Percentiles rank a stretch among this genome's conserved stretches.
Conservation (phyloP, 2,888 invertebrate genomes). For the Hydrotaea diabolus region DNA sequence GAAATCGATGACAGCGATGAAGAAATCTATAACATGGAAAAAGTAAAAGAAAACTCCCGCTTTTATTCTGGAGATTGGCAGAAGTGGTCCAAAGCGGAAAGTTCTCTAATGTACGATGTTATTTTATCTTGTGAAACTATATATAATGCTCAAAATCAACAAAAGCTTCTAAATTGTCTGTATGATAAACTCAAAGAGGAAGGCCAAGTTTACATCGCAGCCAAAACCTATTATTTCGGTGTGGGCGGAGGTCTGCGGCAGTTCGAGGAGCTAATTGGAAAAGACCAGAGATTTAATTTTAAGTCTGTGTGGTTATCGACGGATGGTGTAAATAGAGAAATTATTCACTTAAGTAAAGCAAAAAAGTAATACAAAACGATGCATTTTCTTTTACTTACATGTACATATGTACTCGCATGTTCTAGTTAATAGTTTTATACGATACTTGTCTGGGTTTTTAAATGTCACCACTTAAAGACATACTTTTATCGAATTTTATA, state of each 20-base stretch:
- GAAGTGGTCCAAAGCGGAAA: conserved; percentile 82
- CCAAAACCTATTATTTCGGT: conserved; percentile 96
- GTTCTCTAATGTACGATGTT: conserved; percentile 86
- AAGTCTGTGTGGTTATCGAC: conserved; percentile 85
- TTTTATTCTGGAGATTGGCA: conserved; percentile 90
- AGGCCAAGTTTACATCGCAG: conserved; percentile 89
- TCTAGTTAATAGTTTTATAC: too few relatives aligned
- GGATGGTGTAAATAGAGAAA: conserved; percentile 80
- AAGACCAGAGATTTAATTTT: conserved; percentile 82
- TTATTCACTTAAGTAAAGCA: conserved; percentile 73
- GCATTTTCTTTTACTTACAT: too few relatives aligned
- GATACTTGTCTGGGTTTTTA: too few relatives aligned
- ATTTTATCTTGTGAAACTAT: conserved; percentile 97
- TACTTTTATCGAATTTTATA: too few relatives aligned
- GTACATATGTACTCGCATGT: too few relatives aligned
- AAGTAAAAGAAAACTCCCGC: conserved; percentile 72
- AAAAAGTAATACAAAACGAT: neutral
- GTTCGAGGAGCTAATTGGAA: conserved; percentile 86
- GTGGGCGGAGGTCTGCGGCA: conserved; percentile 92
- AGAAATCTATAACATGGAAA: conserved; percentile 36
- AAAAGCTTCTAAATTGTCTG: conserved; percentile 88
- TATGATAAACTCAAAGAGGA: conserved; percentile 82
- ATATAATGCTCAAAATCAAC: conserved; percentile 90
- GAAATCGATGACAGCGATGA: conserved; percentile 3
- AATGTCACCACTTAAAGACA: too few relatives aligned